These are phyloP conservation scores for Empis stercorea DNA, from an alignment of 2,888 invertebrate genomes.

Conservation along the genomic window DNA sequence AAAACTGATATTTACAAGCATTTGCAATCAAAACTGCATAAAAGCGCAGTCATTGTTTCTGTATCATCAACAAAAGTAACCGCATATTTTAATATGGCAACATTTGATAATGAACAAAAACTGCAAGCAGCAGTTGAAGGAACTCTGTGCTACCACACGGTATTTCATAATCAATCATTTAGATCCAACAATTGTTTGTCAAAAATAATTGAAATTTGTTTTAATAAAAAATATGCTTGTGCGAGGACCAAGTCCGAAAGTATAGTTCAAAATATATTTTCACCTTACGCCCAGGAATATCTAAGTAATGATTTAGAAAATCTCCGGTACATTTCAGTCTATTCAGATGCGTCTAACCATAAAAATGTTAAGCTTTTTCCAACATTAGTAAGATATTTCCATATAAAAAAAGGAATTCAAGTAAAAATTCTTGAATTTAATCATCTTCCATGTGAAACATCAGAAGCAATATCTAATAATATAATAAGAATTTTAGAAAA, in stretches of 20 bases:
- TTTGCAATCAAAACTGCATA: not conserved
- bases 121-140: not conserved
- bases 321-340: not conserved
- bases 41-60: not conserved
- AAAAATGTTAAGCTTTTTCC: not conserved
- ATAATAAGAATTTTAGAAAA: not conserved
- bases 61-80: not conserved
- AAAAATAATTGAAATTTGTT: not conserved
- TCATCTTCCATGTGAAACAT: not conserved
- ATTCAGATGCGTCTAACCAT: not conserved
- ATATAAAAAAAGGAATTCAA: not conserved
- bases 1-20: not conserved
- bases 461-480: not conserved
- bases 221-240: not conserved
- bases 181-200: not conserved
- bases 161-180: not conserved
- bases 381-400: not conserved
- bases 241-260: not conserved
- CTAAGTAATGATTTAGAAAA: not conserved
- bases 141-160: not conserved
- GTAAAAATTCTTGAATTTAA: not conserved
- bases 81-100: not conserved
- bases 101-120: not conserved
- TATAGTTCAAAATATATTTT: not conserved
- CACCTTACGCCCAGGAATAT: not conserved